Conservation (phyloP, 2,888 invertebrate genomes). For the Synergus gifuensis region DNA sequence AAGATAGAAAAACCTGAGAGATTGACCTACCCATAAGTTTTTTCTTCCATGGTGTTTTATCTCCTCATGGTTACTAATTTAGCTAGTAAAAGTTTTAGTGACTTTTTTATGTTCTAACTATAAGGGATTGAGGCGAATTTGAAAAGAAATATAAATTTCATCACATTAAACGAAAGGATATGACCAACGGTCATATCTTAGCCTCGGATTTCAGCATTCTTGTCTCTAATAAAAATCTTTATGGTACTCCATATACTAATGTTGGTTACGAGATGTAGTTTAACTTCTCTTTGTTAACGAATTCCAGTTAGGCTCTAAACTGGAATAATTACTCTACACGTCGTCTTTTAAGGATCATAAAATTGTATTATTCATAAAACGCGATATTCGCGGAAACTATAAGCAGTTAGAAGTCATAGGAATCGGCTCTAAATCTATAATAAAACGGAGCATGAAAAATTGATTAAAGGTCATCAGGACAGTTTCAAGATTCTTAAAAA, state of each 20-base stretch:
- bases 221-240: constrained; percentile 34
- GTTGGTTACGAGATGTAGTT: constrained; percentile 11
- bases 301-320: constrained; percentile 22
- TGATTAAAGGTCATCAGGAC: background rate
- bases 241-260: constrained; percentile 20
- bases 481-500: background rate
- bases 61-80: background rate
- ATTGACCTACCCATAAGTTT: too few species aligned
- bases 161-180: background rate
- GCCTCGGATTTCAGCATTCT: constrained; percentile 7
- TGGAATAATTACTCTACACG: constrained; percentile 33
- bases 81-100: background rate
- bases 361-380: constrained; percentile 38
- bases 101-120: background rate
- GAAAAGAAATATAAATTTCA: background rate
- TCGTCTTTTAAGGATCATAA: constrained; percentile 34
- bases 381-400: constrained; percentile 16
- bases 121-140: background rate
- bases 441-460: background rate
- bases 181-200: constrained; percentile 20
- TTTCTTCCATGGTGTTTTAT: background rate
- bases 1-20: too few species aligned
- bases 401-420: background rate
- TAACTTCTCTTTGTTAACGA: constrained; percentile 33
- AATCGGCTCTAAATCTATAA: background rate